Base-by-base conservation (phyloP, 2,797 vertebrate genomes). In the Neosilurus mollespiculum region DNA sequence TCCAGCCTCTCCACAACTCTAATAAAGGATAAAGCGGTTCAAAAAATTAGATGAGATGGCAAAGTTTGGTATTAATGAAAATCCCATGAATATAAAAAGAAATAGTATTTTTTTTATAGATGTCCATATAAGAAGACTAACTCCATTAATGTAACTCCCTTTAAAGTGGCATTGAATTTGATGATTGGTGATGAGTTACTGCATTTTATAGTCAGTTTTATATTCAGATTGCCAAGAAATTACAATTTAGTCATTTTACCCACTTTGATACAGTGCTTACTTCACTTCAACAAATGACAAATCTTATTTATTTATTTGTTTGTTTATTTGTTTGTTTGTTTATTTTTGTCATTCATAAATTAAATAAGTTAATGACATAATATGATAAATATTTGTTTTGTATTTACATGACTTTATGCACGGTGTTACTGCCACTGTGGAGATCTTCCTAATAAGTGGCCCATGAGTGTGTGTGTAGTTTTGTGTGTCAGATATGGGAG, bases 401-500 rank as follows among this genome's bases (percentile, higher is more conserved):
- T 11, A 69, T 43, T 34, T 15, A 11, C 12, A 30, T 26, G 24
- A 30, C 26, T 65, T 65, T 20, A 20, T 51, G 12, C 43, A 15
- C 18, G 54, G n/a, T 73, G 53, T 53, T 20, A 9, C 14, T 54
- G 24, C 49, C 26, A 12, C 58, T 59, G 10, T 59, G 22, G 15
- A 43, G 0, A 4, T 59, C 16, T 76, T 76, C 30, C 56, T 76
- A 77, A 77, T 62, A 77, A 77, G 58, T 62, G 58, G 62, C 22
- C 22, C 1, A 11, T 62, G 22, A 16, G n/a, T n/a, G 8, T n/a
- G 7, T 49, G 26, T 62, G 16, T 15, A 76, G 54, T n/a, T 61
- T 61, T 77, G 37, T 24, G 34, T 24, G 20, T 37, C 56, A 59
- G 22, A 16, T 16, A 62, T 49, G 59, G 24, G 34, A 43, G 58